A percentile compares a stretch with the other conserved stretches of the same genome.
Conservation (phyloP, 1,140 invertebrate genomes). For the Achroia grisella region DNA sequence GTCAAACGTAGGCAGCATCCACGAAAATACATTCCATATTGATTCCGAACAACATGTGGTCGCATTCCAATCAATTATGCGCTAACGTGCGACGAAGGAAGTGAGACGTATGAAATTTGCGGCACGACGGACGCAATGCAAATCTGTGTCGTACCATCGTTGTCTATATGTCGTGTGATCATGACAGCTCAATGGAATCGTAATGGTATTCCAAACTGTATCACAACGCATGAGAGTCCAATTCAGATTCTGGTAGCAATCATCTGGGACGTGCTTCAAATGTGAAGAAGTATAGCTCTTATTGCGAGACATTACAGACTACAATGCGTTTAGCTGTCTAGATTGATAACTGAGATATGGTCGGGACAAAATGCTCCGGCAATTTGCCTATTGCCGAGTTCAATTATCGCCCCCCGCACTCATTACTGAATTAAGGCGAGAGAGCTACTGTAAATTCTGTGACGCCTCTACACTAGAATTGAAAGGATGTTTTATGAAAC, state of each 20-base stretch:
- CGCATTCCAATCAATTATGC: constrained; percentile 40
- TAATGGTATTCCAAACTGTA: constrained; percentile 32
- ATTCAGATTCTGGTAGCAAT: constrained; percentile 33
- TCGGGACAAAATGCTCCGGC: constrained; percentile 43
- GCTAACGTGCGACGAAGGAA: constrained; percentile 33
- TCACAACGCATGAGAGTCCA: constrained; percentile 30
- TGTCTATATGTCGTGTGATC: constrained; percentile 33
- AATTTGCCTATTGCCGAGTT: constrained; percentile 67
- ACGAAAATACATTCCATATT: constrained; percentile 13
- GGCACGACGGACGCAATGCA: constrained; percentile 47
- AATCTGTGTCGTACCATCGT: constrained; percentile 49
- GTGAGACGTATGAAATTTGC: constrained; percentile 43
- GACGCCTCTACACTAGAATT: constrained; percentile 57
- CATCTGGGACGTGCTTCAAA: constrained; percentile 9
- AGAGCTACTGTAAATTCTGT: constrained; percentile 58
- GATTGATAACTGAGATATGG: constrained; percentile 25
- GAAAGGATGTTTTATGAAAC: constrained; percentile 39
- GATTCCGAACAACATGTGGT: constrained; percentile 20
- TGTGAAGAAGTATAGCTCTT: constrained; percentile 22
- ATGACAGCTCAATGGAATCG: constrained; percentile 19
- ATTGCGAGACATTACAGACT: constrained; percentile 21
- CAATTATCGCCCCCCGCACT: constrained; percentile 70
- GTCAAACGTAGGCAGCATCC: background rate
- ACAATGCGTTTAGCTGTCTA: constrained; percentile 12
- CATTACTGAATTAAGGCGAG: constrained; percentile 69